A percentile compares a stretch with the other conserved stretches of the same genome.
Conservation (phyloP, 2,888 invertebrate genomes). For the Limulus polyphemus region DNA sequence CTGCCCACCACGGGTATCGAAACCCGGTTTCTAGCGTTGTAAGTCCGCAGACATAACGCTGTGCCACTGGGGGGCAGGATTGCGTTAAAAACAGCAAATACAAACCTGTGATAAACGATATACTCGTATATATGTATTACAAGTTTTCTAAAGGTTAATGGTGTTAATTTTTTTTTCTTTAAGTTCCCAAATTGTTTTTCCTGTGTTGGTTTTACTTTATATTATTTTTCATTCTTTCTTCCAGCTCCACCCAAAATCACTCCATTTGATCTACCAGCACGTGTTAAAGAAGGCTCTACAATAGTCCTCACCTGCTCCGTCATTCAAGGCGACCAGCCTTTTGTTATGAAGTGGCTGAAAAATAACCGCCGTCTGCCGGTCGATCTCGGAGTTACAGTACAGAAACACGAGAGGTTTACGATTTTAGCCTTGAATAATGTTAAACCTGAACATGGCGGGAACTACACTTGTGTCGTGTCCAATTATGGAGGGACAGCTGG, state of each 20-base stretch:
- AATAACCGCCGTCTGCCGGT: constrained; percentile 18
- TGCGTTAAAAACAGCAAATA: too few species aligned
- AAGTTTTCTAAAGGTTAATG: too few species aligned
- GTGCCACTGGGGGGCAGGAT: too few species aligned
- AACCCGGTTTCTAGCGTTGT: too few species aligned
- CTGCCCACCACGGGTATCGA: too few species aligned
- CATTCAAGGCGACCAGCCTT: constrained; percentile 28
- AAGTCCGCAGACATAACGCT: too few species aligned
- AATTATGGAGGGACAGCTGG: not conserved
- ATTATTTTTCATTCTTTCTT: too few species aligned
- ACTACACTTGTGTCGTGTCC: constrained; percentile 15
- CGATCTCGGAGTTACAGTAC: constrained; percentile 15
- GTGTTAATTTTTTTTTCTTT: too few species aligned
- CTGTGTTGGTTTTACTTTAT: too few species aligned
- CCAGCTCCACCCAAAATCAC: constrained; percentile 1
- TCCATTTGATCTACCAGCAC: constrained; percentile 21
- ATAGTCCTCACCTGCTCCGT: constrained; percentile 29
- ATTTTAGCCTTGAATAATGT: constrained; percentile 23
- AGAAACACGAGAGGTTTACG: constrained; percentile 21
- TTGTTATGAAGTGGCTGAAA: constrained; percentile 25
- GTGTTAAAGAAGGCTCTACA: constrained; percentile 22
- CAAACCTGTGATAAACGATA: too few species aligned
- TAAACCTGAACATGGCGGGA: constrained; percentile 22
- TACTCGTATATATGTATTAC: too few species aligned
- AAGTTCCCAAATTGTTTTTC: too few species aligned